Conservation (phyloP, 2,888 invertebrate genomes). For the Cephalotes varians region DNA sequence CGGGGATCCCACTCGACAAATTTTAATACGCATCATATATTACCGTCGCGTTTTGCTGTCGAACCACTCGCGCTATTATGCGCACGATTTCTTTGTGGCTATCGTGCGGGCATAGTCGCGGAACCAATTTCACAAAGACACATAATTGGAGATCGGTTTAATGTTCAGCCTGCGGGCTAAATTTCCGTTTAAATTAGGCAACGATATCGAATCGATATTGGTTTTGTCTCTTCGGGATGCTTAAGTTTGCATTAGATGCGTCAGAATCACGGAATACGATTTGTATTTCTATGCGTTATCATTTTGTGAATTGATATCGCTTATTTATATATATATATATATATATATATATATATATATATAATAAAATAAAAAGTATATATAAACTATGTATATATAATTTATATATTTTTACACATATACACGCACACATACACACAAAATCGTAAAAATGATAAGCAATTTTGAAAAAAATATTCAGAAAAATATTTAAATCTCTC, state of each 20-base stretch:
- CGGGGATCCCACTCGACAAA: constrained; percentile 12
- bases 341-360: too few species aligned
- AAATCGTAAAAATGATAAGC: too few species aligned
- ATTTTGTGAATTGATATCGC: not conserved
- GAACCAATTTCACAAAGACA: constrained; percentile 26
- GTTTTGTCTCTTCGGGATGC: not conserved
- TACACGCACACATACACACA: too few species aligned
- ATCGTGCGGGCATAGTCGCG: not conserved
- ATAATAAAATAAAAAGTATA: too few species aligned
- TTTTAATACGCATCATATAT: constrained; percentile 38
- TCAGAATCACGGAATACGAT: not conserved
- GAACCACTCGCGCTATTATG: not conserved
- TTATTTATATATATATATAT: not conserved
- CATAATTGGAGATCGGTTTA: constrained; percentile 9
- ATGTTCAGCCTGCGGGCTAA: not conserved
- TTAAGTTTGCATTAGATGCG: not conserved
- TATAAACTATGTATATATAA: too few species aligned
- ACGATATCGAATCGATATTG: not conserved
- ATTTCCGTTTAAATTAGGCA: not conserved
- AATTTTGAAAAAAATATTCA: too few species aligned
- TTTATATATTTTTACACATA: too few species aligned
- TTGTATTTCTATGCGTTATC: not conserved
- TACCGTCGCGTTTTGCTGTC: constrained; percentile 9
- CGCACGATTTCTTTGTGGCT: constrained; percentile 12
- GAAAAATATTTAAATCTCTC: too few species aligned